phyloP scores from a whole-genome alignment of 2,797 vertebrate genomes.

The Ctenopoma kingsleyae region DNA sequence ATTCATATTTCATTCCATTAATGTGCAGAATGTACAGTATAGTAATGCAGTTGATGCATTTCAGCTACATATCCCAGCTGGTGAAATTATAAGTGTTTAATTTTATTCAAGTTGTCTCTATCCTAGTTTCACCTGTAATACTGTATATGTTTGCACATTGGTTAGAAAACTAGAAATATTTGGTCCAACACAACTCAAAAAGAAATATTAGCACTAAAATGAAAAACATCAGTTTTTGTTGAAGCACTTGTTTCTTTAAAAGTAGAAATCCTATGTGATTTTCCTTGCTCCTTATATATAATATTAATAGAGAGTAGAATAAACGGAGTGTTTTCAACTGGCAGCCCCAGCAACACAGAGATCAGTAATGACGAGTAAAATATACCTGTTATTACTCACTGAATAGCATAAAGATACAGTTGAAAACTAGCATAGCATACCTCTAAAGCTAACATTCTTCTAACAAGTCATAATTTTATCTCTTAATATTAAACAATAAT shows the following conservation, averaged over 20 bases:
- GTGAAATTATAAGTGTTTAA: neutral
- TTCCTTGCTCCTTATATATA: neutral
- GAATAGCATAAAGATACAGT: neutral
- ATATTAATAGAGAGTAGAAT: neutral
- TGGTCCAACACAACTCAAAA: neutral
- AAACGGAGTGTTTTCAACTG: neutral
- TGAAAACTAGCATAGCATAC: neutral
- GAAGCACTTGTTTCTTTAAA: neutral
- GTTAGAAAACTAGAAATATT: neutral
- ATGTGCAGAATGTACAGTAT: neutral
- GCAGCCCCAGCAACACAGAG: neutral
- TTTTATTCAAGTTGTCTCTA: no score
- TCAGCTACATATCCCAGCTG: neutral
- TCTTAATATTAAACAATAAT: slow-evolving; percentile 27
- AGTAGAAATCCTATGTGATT: neutral
- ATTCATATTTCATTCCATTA: neutral
- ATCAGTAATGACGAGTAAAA: neutral
- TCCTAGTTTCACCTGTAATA: no score
- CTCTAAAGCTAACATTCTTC: slow-evolving; percentile 6
- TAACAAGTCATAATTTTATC: neutral
- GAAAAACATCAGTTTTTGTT: neutral
- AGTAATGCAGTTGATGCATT: neutral
- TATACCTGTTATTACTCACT: neutral
- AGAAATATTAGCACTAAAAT: neutral
- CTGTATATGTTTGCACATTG: neutral